Evolutionary conservation across 2,888 invertebrate species (phyloP).

Genomic region (Cyclophora albipunctata): DNA sequence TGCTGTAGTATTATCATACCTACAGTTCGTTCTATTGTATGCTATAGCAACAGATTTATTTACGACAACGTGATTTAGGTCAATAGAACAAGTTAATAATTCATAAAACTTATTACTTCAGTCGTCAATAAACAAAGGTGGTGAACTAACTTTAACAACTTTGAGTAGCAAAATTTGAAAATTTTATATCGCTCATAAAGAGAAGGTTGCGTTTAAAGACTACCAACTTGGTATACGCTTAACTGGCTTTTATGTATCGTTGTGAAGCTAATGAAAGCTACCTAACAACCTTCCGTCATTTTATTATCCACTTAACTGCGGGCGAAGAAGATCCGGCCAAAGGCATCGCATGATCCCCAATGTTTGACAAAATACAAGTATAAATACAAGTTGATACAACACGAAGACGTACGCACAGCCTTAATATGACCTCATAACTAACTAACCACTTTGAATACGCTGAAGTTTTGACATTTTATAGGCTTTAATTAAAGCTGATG

Average conservation of each 20-base stretch:
- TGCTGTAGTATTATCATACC: too few relatives aligned
- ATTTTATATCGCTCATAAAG: slow-evolving; percentile 65
- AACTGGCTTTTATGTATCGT: slow-evolving; percentile 51
- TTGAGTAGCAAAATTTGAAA: slow-evolving; percentile 56
- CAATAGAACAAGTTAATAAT: not conserved
- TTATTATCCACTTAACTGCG: slow-evolving; percentile 55
- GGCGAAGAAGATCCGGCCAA: slow-evolving; percentile 30
- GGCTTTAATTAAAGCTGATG: slow-evolving; percentile 32
- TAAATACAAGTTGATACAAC: not conserved
- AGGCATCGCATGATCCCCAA: slow-evolving; percentile 26
- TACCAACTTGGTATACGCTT: slow-evolving; percentile 45
- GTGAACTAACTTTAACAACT: slow-evolving; percentile 29
- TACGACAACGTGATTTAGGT: too few relatives aligned
- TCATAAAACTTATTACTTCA: slow-evolving; percentile 21
- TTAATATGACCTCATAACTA: slow-evolving; percentile 24
- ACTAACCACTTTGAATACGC: slow-evolving; percentile 22
- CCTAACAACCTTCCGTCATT: slow-evolving; percentile 42
- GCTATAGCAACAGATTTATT: too few relatives aligned
- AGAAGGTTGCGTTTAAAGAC: slow-evolving; percentile 43
- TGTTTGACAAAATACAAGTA: slow-evolving; percentile 20
- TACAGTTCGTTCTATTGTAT: too few relatives aligned
- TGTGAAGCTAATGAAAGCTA: slow-evolving; percentile 57
- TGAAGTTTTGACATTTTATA: slow-evolving; percentile 28
- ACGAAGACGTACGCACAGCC: not conserved
- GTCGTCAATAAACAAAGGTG: slow-evolving; percentile 28